These are phyloP conservation scores for Diabrotica virgifera DNA, from an alignment of 1,140 invertebrate genomes.

Conservation along the genomic window DNA sequence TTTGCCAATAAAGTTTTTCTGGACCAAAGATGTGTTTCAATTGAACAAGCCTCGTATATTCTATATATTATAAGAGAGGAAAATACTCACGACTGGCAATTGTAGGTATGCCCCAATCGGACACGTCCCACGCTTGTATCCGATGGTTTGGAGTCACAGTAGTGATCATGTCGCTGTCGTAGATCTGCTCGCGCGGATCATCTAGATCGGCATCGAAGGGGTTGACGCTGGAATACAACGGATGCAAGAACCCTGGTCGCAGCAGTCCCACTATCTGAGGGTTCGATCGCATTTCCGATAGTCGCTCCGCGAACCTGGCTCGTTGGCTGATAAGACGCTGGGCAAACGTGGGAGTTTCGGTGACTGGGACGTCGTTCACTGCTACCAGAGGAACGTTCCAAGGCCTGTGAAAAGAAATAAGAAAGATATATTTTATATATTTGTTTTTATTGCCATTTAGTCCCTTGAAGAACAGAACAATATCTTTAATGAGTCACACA, in stretches of 20 bases:
- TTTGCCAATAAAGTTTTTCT: too few species aligned
- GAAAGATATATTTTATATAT: too few species aligned
- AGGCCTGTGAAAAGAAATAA: slow-evolving; percentile 7
- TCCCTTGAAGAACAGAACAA: too few species aligned
- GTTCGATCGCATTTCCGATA: slow-evolving; percentile 36
- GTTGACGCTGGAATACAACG: slow-evolving; percentile 44
- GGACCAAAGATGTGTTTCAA: too few species aligned
- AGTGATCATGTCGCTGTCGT: slow-evolving; percentile 45
- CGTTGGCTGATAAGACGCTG: slow-evolving; percentile 27
- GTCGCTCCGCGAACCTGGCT: slow-evolving; percentile 33
- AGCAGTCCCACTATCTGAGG: slow-evolving; percentile 34
- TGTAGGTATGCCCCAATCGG: slow-evolving; percentile 66
- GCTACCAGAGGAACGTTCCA: slow-evolving; percentile 57
- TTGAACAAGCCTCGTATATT: too few species aligned
- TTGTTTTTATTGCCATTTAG: too few species aligned
- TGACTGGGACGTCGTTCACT: slow-evolving; percentile 58
- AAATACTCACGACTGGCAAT: slow-evolving; percentile 65
- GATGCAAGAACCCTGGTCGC: slow-evolving; percentile 48
- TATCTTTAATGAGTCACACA: too few species aligned
- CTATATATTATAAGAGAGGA: too few species aligned
- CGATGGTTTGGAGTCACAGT: slow-evolving; percentile 60
- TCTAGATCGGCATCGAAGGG: slow-evolving; percentile 48
- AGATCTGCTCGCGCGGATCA: slow-evolving; percentile 44
- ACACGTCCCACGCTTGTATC: slow-evolving; percentile 83
- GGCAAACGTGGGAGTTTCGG: slow-evolving; percentile 34